phyloP scores from a whole-genome alignment of 2,113 vertebrate genomes.

The Pardalotus punctatus region DNA sequence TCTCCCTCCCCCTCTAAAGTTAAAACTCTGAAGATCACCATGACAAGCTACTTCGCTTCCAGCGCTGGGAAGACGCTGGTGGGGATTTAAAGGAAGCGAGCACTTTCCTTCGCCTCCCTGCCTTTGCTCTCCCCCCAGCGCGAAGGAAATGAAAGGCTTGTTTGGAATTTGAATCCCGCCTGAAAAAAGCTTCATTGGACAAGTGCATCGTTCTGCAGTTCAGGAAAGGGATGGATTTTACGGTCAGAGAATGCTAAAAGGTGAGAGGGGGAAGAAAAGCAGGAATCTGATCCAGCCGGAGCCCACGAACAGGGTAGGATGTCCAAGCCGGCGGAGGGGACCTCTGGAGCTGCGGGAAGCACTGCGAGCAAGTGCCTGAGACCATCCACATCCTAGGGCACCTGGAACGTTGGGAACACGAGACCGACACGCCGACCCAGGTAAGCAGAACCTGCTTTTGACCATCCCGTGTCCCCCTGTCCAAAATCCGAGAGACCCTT shows the following conservation, averaged over 20 bases:
- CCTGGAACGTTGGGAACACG: background rate
- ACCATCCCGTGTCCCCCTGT: accelerated
- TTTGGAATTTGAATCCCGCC: constrained; percentile 10
- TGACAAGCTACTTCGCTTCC: constrained; percentile 30
- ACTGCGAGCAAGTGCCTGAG: background rate
- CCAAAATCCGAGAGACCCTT: accelerated
- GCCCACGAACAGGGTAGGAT: background rate
- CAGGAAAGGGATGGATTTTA: constrained; percentile 27
- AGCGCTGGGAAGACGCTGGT: constrained; percentile 12
- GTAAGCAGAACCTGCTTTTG: background rate
- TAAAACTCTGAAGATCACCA: constrained; percentile 63
- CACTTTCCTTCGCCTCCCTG: background rate
- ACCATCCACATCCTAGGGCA: background rate
- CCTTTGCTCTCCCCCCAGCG: background rate
- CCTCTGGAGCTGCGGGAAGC: background rate
- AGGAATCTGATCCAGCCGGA: background rate
- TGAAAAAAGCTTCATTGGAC: constrained; percentile 40
- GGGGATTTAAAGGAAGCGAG: constrained; percentile 20
- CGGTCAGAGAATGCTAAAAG: background rate
- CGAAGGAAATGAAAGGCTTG: background rate
- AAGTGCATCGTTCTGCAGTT: constrained; percentile 47
- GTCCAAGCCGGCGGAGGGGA: background rate
- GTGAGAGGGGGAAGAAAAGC: background rate
- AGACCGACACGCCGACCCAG: background rate
- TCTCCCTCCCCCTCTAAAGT: constrained; percentile 65